Base-by-base conservation (phyloP, 2,888 invertebrate genomes). In the Polyploca ridens region DNA sequence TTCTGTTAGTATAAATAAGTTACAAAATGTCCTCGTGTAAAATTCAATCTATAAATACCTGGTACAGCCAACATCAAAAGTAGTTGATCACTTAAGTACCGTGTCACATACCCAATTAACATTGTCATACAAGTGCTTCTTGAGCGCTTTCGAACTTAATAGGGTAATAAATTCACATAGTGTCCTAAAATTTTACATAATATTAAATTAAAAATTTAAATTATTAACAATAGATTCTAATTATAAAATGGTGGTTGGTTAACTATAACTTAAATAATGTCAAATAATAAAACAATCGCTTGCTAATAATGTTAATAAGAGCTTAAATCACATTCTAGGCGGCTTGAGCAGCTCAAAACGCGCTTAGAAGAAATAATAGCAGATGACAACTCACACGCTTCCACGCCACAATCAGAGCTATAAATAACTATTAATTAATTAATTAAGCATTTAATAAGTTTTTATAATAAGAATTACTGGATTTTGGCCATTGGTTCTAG, bases 351-450 rank as follows among this genome's bases (percentile, higher is more conserved):
- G 75, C 89, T 93, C 76, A 91, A 87, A 89, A 65, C 74, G 64
- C 85, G 84, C 69, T 83, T 93, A 67, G 90, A 90, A 81, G 91
- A 89, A 65, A 87, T 86, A 70, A 90, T 90, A 85, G 82, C 86
- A 59, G 77, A 80, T 68, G 85, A 83, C 77, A 69, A 69, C 63
- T 71, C 70, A 64, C 74, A 73, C 66, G 70, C 71, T 66, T 67
- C 75, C 69, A 73, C 69, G 19, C 11, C 41, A n/a, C 19, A 14
- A 44, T 11, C 19, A 41, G 19, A 27, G 11, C 41, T 44, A 44
- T 61, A 61, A 61, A 41, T 13, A 5, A 8, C 38, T 38, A 38
- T 10, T 38, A 38, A 35, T 38, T 38, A 38, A 41, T 54, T 19
- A 54, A 54, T 54, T 19, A 19, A 19, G 16, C 54, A 19, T 54